A percentile compares a stretch with the other conserved stretches of the same genome.
Evolutionary conservation across 2,113 vertebrate genomes (phyloP).

Genomic region (Dasyurus viverrinus): DNA sequence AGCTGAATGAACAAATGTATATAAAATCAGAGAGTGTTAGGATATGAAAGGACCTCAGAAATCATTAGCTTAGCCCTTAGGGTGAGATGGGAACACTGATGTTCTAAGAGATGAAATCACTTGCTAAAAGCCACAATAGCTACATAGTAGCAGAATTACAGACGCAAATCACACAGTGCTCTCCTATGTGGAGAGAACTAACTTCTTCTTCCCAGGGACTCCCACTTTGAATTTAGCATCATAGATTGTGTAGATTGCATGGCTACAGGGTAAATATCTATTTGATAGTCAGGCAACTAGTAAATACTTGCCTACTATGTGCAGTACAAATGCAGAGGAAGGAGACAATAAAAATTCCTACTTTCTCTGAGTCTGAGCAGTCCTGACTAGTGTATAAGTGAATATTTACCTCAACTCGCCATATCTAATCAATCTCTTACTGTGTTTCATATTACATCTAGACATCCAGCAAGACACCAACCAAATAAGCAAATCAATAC

Average conservation of each 20-base stretch:
- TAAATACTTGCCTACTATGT: neutral
- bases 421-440: neutral
- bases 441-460: neutral
- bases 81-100: neutral
- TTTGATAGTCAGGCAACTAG: neutral
- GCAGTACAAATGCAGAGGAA: neutral
- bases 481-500: neutral
- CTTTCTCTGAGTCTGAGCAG: neutral
- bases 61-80: neutral
- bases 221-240: neutral
- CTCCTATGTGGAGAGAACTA: neutral
- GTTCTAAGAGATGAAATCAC: neutral
- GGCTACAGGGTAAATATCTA: neutral
- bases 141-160: neutral
- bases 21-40: neutral
- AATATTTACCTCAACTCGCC: neutral
- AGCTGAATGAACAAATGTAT: neutral
- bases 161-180: neutral
- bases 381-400: neutral
- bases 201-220: neutral
- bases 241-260: neutral
- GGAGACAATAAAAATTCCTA: neutral
- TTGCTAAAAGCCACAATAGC: neutral
- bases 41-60: neutral
- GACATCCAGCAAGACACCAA: neutral